A percentile compares a stretch with the other conserved stretches of the same genome.
Conservation (phyloP, 2,113 vertebrate genomes). For the Catharus bicknelli region DNA sequence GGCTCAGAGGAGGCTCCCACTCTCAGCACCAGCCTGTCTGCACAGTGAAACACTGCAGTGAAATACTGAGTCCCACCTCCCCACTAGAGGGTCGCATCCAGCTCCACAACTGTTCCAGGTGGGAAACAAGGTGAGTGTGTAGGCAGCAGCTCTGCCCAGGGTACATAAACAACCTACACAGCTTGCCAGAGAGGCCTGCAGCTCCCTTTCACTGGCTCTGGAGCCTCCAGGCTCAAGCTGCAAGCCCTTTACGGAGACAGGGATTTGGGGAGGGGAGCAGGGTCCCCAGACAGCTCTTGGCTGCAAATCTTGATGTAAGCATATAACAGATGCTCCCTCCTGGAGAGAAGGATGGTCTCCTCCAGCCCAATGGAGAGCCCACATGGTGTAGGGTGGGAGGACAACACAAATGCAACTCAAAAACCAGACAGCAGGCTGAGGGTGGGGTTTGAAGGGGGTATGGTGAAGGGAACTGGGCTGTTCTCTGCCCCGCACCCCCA, state of each 20-base stretch:
- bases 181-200: neutral
- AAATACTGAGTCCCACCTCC: slow-evolving; percentile 16
- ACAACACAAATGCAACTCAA: slow-evolving; percentile 19
- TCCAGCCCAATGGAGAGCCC: neutral
- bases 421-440: neutral
- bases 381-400: neutral
- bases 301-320: neutral
- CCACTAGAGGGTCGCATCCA: neutral
- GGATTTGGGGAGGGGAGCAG: neutral
- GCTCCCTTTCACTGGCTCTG: slow-evolving; percentile 32
- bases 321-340: neutral
- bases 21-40: slow-evolving; percentile 24
- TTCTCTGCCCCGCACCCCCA: neutral
- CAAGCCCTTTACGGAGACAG: neutral
- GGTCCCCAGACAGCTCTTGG: neutral
- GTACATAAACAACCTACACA: neutral
- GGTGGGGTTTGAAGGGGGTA: neutral
- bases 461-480: neutral
- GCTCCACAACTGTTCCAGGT: neutral
- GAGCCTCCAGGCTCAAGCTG: neutral
- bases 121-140: neutral
- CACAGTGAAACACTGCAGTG: neutral
- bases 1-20: neutral
- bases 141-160: neutral
- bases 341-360: neutral